Conservation (phyloP, 35 echinoderm and acorn worm species). For the Diadema setosum region DNA sequence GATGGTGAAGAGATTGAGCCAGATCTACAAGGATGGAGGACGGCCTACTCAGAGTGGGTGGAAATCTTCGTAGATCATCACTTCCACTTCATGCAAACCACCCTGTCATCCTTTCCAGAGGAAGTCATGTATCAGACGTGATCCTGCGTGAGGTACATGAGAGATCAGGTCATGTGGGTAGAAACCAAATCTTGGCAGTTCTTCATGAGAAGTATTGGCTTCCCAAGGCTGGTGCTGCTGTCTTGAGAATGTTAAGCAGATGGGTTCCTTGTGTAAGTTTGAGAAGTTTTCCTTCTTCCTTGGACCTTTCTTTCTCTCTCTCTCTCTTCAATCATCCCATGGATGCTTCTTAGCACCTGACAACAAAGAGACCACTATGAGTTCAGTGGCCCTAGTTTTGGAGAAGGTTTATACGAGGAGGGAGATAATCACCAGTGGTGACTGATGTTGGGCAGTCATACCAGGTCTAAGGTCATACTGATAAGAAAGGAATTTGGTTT, state of each 20-base stretch:
- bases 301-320: too few species aligned
- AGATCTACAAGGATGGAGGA: slow-evolving; percentile 2
- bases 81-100: slow-evolving; percentile 58
- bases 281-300: too few species aligned
- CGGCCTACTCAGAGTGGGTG: slow-evolving; percentile 24
- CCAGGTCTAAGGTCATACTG: too few species aligned
- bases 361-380: too few species aligned
- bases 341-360: too few species aligned
- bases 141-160: slow-evolving; percentile 52
- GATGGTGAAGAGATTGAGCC: slow-evolving; percentile 9
- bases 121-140: slow-evolving; percentile 22
- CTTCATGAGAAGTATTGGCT: slow-evolving; percentile 58
- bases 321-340: too few species aligned
- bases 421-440: too few species aligned
- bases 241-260: slow-evolving; percentile 4
- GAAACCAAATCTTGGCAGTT: background rate
- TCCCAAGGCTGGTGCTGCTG: background rate
- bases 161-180: slow-evolving; percentile 33
- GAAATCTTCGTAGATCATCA: slow-evolving; percentile 17
- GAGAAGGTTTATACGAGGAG: too few species aligned
- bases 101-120: slow-evolving; percentile 41
- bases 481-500: too few species aligned
- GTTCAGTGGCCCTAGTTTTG: too few species aligned
- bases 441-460: too few species aligned
- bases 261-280: slow-evolving; percentile 44